Evolutionary conservation across 2,113 vertebrate species (phyloP).

Genomic region (Nannobrachium achirus): DNA sequence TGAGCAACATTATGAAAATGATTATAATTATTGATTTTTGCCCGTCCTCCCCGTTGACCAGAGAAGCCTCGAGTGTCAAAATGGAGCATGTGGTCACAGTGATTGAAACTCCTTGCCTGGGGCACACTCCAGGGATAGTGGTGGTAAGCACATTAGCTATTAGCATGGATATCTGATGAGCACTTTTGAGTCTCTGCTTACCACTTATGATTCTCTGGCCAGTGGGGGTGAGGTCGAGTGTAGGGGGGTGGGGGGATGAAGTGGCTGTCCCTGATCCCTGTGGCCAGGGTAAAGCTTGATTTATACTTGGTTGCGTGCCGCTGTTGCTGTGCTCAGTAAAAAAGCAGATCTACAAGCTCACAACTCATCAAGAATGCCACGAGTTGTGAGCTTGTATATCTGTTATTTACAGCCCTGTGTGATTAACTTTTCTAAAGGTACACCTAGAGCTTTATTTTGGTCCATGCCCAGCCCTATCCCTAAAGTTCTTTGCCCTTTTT

Average conservation of each 20-base stretch:
- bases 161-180: slow-evolving; percentile 76
- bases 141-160: slow-evolving; percentile 67
- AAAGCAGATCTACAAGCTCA: too few relatives aligned
- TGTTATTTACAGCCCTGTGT: too few relatives aligned
- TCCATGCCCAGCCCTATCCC: too few relatives aligned
- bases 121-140: slow-evolving; percentile 20
- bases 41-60: slow-evolving; percentile 4
- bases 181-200: slow-evolving; percentile 45
- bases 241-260: slow-evolving; percentile 24
- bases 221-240: slow-evolving; percentile 26
- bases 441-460: too few relatives aligned
- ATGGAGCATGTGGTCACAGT: slow-evolving; percentile 2
- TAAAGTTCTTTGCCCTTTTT: too few relatives aligned
- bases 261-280: slow-evolving; percentile 79
- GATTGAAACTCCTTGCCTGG: slow-evolving; percentile 36
- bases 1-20: background rate
- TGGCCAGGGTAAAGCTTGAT: slow-evolving; percentile 32
- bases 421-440: too few relatives aligned
- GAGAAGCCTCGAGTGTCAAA: slow-evolving; percentile 16
- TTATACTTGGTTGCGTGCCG: too few relatives aligned
- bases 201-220: slow-evolving; percentile 42
- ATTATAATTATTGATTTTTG: background rate
- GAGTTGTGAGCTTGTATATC: too few relatives aligned
- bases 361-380: too few relatives aligned
- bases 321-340: too few relatives aligned